Conservation (phyloP, 2,888 invertebrate genomes). For the Zhengitettix transpicula region DNA sequence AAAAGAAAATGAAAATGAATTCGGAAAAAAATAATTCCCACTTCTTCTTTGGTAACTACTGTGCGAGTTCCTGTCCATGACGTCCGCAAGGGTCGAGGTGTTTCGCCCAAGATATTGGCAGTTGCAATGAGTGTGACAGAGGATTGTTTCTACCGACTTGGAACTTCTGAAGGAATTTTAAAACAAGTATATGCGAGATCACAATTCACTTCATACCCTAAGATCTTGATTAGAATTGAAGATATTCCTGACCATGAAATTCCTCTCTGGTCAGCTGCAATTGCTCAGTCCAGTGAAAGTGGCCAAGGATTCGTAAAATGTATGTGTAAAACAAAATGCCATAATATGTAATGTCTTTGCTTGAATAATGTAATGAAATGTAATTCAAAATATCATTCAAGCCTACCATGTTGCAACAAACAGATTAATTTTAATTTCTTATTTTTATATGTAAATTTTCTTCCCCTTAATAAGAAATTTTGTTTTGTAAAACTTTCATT, state of each 20-base stretch:
- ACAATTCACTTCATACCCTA: neutral
- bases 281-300: constrained; percentile 2
- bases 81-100: neutral
- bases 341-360: neutral
- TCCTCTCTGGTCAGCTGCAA: neutral
- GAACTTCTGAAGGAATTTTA: too few species aligned
- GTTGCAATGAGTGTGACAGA: constrained; percentile 3
- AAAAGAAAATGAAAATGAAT: neutral
- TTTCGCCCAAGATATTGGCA: constrained; percentile 1
- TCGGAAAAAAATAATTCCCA: neutral
- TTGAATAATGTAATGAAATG: neutral
- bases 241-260: too few species aligned
- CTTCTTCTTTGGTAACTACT: constrained; percentile 1
- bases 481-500: neutral
- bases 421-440: neutral
- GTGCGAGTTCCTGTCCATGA: neutral
- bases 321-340: constrained; percentile 3
- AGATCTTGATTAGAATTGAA: neutral
- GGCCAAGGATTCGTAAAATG: constrained; percentile 3
- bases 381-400: neutral
- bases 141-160: constrained; percentile 4
- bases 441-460: neutral
- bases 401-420: neutral
- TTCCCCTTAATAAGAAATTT: neutral
- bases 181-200: neutral